A percentile compares a stretch with the other conserved stretches of the same genome.
These are phyloP conservation scores for Pimephales promelas DNA, from an alignment of 2,113 vertebrate genomes.

Conservation along the genomic window DNA sequence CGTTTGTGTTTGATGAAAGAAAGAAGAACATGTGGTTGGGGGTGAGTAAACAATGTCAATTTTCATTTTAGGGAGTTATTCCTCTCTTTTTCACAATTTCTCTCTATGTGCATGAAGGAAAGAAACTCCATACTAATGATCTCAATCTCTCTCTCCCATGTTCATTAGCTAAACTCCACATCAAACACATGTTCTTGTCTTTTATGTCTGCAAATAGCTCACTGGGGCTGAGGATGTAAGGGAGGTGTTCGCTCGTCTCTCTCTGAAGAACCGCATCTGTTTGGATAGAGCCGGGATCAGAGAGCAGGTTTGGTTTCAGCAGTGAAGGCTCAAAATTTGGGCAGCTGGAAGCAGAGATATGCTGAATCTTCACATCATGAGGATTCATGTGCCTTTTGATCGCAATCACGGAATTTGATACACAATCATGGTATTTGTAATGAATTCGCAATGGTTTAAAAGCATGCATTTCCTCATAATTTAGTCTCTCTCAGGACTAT, in stretches of 20 bases:
- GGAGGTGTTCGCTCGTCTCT: not conserved
- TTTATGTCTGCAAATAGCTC: constrained; percentile 39
- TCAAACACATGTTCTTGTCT: constrained; percentile 36
- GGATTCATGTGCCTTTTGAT: not conserved
- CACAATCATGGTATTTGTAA: not conserved
- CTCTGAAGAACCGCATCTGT: constrained; percentile 5
- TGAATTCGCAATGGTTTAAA: not conserved
- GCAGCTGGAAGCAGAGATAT: not conserved
- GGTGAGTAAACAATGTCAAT: not conserved
- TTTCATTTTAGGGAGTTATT: not conserved
- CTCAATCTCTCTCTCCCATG: constrained; percentile 4
- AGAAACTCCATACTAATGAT: constrained; percentile 10
- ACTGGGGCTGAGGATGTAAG: not conserved
- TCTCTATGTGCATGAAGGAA: not conserved
- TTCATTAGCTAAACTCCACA: constrained; percentile 46
- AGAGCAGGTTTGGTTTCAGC: constrained; percentile 11
- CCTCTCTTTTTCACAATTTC: not conserved
- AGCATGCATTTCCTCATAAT: not conserved
- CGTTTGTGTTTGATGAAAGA: not conserved
- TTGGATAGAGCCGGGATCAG: not conserved
- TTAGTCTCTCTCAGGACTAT: not conserved
- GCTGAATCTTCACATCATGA: not conserved
- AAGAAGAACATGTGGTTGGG: not conserved
- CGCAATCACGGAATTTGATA: not conserved
- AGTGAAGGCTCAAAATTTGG: constrained; percentile 12